Conservation (phyloP, 2,888 invertebrate species). For the Rhodophaea formosa region DNA sequence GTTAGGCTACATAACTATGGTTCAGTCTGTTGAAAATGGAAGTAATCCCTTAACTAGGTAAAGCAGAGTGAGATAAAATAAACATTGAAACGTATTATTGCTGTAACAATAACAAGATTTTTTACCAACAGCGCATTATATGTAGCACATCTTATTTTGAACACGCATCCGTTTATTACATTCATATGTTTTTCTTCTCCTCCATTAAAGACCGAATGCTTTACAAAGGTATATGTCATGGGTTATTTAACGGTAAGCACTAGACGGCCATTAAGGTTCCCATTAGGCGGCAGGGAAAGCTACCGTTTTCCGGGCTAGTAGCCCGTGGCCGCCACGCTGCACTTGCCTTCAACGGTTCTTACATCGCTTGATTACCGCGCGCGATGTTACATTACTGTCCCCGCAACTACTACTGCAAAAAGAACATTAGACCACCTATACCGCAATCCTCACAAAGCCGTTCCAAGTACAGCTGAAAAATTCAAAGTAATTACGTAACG, state of each 20-base stretch:
- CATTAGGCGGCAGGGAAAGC: conserved; percentile 59
- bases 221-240: neutral
- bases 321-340: conserved; percentile 63
- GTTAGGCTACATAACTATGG: too few relatives aligned
- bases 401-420: neutral
- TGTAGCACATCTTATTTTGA: too few relatives aligned
- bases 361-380: conserved; percentile 55
- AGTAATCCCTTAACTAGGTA: too few relatives aligned
- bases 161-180: too few relatives aligned
- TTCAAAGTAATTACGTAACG: neutral
- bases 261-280: conserved; percentile 33
- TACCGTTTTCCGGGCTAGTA: conserved; percentile 64
- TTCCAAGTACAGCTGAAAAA: neutral
- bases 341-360: conserved; percentile 56
- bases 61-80: too few relatives aligned
- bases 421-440: neutral
- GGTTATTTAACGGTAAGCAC: conserved; percentile 5
- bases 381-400: conserved; percentile 3
- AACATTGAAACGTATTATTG: too few relatives aligned
- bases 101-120: too few relatives aligned
- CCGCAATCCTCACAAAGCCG: too few relatives aligned
- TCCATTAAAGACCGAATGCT: neutral
- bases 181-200: too few relatives aligned
- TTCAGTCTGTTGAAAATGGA: too few relatives aligned
- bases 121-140: too few relatives aligned